Base-by-base conservation (phyloP, 53 echinoderm and acorn worm species). In the Henricia sp. region DNA sequence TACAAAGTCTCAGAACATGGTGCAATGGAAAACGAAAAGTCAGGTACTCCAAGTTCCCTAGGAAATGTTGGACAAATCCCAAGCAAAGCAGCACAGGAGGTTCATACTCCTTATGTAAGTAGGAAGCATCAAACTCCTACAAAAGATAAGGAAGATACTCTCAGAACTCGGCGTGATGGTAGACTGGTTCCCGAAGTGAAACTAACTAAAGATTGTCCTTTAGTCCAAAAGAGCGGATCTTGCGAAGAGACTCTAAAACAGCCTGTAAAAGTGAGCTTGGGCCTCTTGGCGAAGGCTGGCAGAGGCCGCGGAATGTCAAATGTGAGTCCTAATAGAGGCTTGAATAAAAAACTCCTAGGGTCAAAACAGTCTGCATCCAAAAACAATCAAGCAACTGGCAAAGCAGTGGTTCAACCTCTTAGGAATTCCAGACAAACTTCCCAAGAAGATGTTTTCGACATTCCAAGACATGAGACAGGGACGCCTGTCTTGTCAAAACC, bases 401-500 rank as follows among this genome's bases (percentile, higher is more conserved):
- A 70, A 46, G 14, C 42, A 70, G 1, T 12, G 19, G 4, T 37
- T 11, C 24, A 70, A 13, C 43, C 8, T 3, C 27, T 46, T 3
- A 70, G 23, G 40, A 25, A 14, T n/a, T 9, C 38, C 19, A 76
- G 6, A 32, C 3, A 76, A 5, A 5, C 12, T 11, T 25, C 57
- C 4, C 23, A 14, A 14, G 32, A 57, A 27, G 59, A 57, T 40
- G 52, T 13, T 17, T 12, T 39, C 37, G 17, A 19, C 10, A 13
- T 48, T 30, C 70, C 23, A 16, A 24, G 48, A 28, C 14, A 43
- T 12, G 42, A 28, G 16, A 25, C 9, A 37, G 21, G 2, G 3
- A 74, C 20, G 38, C 57, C 57, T 5, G 11, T 60, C 14, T 62
- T 62, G 21, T 62, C 63, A 9, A 60, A 62, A 44, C 62, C 57